Base-by-base conservation (phyloP, 2,113 vertebrate genomes). In the Caranx melampygus region DNA sequence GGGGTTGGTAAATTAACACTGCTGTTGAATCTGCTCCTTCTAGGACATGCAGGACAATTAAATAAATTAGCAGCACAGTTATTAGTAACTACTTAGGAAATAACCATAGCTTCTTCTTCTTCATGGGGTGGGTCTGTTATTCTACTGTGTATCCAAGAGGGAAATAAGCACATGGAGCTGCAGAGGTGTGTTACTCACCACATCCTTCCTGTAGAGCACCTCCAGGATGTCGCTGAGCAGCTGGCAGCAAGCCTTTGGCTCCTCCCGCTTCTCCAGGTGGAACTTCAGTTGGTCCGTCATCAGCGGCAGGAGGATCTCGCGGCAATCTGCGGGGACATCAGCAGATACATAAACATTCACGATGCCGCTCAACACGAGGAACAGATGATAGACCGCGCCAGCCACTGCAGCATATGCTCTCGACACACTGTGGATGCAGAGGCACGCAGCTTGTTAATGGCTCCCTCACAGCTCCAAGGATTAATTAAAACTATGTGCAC, bases 211-310 rank as follows among this genome's bases (percentile, higher is more conserved):
- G 95, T 97, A 98, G 21, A 99, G 96, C 77, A 99, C 96, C 92
- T 99, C 97, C 91, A 99, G 94, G 92, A 98, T 96, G 93, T 97
- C 95, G 82, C 98, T 97, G 52, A 99, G 97, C 93, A 99, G 91
- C 85, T 97, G 96, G 94, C 98, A 99, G 83, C 98, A 99, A 57
- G 97, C 97, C 90, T 97, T 97, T 70, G 95, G 92, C 83, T 99
- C 98, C 85, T 98, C 98, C 26, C 96, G 96, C 79, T 95, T 94
- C 93, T 99, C 98, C 95, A 99, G 94, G 92, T 99, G 98, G 93
- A 96, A 94, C 92, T 98, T 99, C 83, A 99, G 96, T 94, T 99
- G 98, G 14, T 99, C 98, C 0, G 97, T 98, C 98, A 99, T 98
- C 86, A 98, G 96, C 49, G 98, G 98, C 82, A 99, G 94, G 88